Conservation (phyloP, 2,113 vertebrate species). For the Phycodurus eques region DNA sequence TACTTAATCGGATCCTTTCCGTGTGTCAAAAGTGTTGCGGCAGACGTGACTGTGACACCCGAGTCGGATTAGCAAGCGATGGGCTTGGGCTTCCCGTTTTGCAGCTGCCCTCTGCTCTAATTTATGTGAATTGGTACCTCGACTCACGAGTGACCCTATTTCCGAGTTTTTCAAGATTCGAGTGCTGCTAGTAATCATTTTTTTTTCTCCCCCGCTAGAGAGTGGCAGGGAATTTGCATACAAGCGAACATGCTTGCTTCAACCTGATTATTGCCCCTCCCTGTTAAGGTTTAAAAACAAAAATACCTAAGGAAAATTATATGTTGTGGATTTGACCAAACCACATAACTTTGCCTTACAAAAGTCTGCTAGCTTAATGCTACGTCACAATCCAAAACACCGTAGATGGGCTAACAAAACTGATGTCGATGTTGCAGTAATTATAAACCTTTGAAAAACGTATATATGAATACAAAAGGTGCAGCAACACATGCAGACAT, state of each 20-base stretch:
- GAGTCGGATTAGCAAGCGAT: background rate
- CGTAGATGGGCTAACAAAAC: no score
- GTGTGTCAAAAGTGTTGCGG: background rate
- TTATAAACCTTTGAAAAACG: no score
- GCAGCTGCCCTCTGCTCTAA: background rate
- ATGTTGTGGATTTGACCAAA: background rate
- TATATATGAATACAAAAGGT: no score
- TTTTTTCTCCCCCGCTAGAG: background rate
- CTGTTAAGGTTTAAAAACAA: background rate
- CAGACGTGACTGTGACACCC: background rate
- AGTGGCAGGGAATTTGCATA: background rate
- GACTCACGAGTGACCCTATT: background rate
- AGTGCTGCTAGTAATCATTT: no score
- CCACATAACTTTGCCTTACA: background rate
- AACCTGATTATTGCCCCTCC: background rate
- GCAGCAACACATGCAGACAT: no score
- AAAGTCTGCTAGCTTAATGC: background rate
- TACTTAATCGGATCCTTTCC: slow-evolving; percentile 5
- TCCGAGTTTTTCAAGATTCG: background rate
- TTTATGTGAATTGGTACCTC: background rate
- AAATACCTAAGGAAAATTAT: no score
- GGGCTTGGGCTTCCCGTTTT: background rate
- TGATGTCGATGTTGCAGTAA: no score
- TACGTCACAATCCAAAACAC: no score
- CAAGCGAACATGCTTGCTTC: background rate